Evolutionary conservation across 2,888 invertebrate species (phyloP), one percentile per base, ranked within the genome.

Genomic region (Barypeithes pellucidus): DNA sequence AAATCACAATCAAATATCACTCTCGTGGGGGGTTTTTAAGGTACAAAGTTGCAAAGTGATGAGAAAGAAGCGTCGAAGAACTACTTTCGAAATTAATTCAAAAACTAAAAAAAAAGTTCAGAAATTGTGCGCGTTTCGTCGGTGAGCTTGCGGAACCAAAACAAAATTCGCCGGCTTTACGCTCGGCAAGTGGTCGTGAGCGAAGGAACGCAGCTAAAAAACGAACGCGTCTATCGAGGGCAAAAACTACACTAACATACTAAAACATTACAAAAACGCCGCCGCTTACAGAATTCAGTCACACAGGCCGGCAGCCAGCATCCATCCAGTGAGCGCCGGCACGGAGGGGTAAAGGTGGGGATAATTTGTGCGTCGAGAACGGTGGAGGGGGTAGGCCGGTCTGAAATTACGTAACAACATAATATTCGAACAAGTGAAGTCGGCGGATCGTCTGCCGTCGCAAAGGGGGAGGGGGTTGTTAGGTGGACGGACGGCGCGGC

Each of bases 191-290:
- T 71, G 57, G 65, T 71, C 71, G 72, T 69, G 60, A 45, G 65
- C 65, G 68, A 33, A 45, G 39, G 36, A 68, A 59, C 73, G 73
- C 65, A 73, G 66, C 66, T 74, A 70, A 74, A 74, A 74, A 74
- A 66, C 70, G 67, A 75, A 81, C 82, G 82, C 81, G 83, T 82
- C 78, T 81, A 80, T 77, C 79, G 83, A 81, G 82, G 82, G 85
- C 84, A 85, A 85, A 86, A 85, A 85, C 85, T 85, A 85, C 80
- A 86, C 85, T 85, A 85, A 83, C 83, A 82, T 80, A 76, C 80
- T 79, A 80, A 85, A 84, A 84, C 85, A 77, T 78, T 84, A 85
- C 85, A 85, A 86, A 86, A 85, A 85, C 84, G 79, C 80, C 79
- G 81, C 80, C 80, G 79, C 68, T 72, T 75, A 72, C 75, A 63